Base-by-base conservation (phyloP, 2,888 invertebrate genomes). In the Frankliniella fusca region DNA sequence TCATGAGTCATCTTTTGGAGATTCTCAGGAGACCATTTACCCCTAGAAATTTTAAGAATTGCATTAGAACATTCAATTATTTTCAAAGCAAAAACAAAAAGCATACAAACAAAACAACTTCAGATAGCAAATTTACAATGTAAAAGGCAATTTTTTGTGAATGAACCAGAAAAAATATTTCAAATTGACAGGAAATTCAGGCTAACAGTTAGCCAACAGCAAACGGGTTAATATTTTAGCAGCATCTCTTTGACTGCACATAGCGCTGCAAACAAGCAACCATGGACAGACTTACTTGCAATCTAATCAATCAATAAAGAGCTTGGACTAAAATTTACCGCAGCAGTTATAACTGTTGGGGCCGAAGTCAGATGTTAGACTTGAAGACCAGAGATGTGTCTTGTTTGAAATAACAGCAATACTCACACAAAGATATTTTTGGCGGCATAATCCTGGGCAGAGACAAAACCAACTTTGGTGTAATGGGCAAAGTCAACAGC, bases 11-110 rank as follows among this genome's bases (percentile, higher is more conserved):
- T 93, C 88, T 91, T 92, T 85, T 93, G 93, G 81, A 95, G 90
- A 86, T 92, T 93, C 88, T 94, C 94, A 10, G 94, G 94, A 82
- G 94, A 94, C 87, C 94, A 90, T 83, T 92, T 92, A 8, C 94
- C 94, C 80, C 95, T 94, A 90, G 81, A 90, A 91, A 76, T 83
- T 84, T 82, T 85, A 83, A 83, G 83, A 9, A 54, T 54, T 12
- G 18, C 11, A 61, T 27, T 12, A 27, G 12, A 23, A 76, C 12
- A 27, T 9, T 76, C 9, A 27, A 23, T 38, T 15, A 61, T 7
- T 61, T 15, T 61, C 10, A 61, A 10, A 11, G 15, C 18, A 61
- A 61, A 15, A 18, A 61, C 61, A 61, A 18, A 61, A 18, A 61
- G 61, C 12, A 61, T 18, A n/a, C 12, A 70, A 23, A 70, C 15